Evolutionary conservation across 2,113 vertebrate genomes (phyloP).

Genomic region (Mormyrus iriodes): DNA sequence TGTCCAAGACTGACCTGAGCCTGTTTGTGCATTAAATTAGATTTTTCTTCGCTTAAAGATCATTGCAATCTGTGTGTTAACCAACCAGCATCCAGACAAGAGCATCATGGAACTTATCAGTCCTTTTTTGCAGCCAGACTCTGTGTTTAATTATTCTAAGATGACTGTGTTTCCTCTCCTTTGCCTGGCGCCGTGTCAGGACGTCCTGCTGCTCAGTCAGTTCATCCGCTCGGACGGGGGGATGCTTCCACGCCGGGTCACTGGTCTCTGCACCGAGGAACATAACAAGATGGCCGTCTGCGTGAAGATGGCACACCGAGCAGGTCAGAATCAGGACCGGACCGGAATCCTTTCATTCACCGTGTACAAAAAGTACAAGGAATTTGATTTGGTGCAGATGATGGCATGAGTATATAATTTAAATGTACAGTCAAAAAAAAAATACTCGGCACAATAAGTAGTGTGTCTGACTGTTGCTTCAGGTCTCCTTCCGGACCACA

Average conservation of each 20-base stretch:
- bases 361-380: background rate
- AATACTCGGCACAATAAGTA: background rate
- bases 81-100: background rate
- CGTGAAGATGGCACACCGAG: conserved; percentile 93
- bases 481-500: conserved; percentile 96
- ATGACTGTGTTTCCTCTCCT: background rate
- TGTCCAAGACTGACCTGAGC: background rate
- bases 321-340: conserved; percentile 60
- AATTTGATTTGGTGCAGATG: background rate
- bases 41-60: background rate
- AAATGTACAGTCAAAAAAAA: background rate
- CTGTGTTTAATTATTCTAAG: background rate
- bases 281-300: conserved; percentile 84
- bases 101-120: background rate
- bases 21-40: background rate
- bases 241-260: conserved; percentile 78
- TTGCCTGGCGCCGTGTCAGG: conserved; percentile 53
- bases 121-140: background rate
- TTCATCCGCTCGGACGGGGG: conserved; percentile 88
- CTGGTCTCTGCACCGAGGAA: conserved; percentile 84
- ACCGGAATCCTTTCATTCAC: background rate
- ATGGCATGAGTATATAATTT: background rate
- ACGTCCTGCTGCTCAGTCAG: conserved; percentile 88
- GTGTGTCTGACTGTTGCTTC: conserved; percentile 22
- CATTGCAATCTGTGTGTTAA: background rate